Percentiles rank a stretch among this genome's conserved stretches.
phyloP scores from a whole-genome alignment of 2,888 invertebrate species.

The Sphaerolaimus hirsutus region DNA sequence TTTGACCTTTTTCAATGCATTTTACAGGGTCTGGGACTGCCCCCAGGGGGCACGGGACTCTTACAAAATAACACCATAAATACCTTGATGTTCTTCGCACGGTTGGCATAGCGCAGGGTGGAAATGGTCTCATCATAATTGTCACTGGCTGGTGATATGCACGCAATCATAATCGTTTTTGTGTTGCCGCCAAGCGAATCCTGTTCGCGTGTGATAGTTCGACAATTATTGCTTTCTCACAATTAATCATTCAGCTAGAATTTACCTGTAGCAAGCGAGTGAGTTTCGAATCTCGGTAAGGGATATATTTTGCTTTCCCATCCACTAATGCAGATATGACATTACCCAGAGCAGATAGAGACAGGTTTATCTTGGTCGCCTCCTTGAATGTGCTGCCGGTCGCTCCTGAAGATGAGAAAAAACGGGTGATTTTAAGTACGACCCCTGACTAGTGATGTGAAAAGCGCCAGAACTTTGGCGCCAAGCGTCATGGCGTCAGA shows the following conservation, averaged over 20 bases:
- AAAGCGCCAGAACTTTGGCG: too few relatives aligned
- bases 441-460: too few relatives aligned
- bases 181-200: constrained; percentile 65
- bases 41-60: too few relatives aligned
- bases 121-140: constrained; percentile 55
- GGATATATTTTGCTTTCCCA: constrained; percentile 52
- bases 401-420: constrained; percentile 36
- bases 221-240: too few relatives aligned
- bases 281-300: constrained; percentile 60
- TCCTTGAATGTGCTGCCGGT: constrained; percentile 59
- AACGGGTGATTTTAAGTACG: background rate
- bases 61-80: too few relatives aligned
- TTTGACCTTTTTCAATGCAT: too few relatives aligned
- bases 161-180: constrained; percentile 63
- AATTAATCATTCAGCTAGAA: too few relatives aligned
- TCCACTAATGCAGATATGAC: constrained; percentile 65
- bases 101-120: constrained; percentile 41
- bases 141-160: constrained; percentile 52
- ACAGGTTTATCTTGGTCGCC: constrained; percentile 66
- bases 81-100: constrained; percentile 58
- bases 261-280: constrained; percentile 46
- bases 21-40: too few relatives aligned
- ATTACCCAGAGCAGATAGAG: constrained; percentile 60
- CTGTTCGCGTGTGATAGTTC: constrained; percentile 22
- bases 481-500: too few relatives aligned